Evolutionary conservation across 2,113 vertebrate genomes (phyloP).

Genomic region (Equus przewalskii): DNA sequence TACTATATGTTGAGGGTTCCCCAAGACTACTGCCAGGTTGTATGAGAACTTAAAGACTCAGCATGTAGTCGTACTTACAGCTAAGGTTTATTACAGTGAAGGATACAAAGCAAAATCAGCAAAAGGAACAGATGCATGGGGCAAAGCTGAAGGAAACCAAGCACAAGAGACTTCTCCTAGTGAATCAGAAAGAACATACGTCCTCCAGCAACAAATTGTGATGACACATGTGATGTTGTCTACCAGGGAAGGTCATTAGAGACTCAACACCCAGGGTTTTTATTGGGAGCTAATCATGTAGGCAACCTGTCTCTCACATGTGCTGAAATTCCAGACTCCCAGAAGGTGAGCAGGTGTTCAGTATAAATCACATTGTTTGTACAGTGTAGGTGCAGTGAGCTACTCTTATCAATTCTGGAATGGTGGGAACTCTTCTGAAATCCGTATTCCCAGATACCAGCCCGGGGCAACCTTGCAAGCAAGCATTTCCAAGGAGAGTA

Average conservation of each 20-base stretch:
- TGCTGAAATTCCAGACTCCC: neutral
- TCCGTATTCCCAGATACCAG: neutral
- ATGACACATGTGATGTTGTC: neutral
- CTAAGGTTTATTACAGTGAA: neutral
- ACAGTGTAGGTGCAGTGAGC: neutral
- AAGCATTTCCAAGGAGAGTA: neutral
- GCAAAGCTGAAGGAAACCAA: neutral
- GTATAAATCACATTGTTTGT: neutral
- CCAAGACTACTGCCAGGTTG: neutral
- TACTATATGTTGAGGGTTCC: fast-evolving
- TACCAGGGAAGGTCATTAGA: neutral
- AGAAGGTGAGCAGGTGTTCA: neutral
- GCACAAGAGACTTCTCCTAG: neutral
- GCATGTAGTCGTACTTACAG: neutral
- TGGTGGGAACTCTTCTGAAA: neutral
- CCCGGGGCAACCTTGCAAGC: neutral
- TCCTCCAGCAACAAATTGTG: neutral
- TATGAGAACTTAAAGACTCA: neutral
- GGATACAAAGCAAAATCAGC: neutral
- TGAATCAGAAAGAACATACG: neutral
- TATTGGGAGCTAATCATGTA: too few relatives aligned
- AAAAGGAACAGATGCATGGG: neutral
- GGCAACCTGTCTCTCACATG: neutral
- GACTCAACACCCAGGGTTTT: neutral
- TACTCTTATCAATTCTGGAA: neutral